These are phyloP conservation scores for Psittacus erithacus DNA, from an alignment of 2,113 vertebrate genomes.

Conservation along the genomic window DNA sequence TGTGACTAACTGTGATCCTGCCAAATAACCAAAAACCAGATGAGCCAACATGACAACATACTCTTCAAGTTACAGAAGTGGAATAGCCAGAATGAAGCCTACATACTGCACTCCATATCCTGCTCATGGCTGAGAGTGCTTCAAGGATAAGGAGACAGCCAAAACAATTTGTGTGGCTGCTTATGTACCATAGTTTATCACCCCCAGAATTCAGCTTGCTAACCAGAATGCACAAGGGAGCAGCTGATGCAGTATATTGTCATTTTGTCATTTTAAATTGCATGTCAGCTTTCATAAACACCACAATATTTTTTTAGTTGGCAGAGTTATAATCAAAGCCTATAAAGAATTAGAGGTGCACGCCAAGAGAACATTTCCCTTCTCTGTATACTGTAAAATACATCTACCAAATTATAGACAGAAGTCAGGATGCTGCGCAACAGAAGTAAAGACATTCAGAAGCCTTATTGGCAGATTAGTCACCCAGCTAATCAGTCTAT, in stretches of 20 bases:
- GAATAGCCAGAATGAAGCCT: neutral
- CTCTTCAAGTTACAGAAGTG: neutral
- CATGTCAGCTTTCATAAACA: neutral
- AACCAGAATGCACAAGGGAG: neutral
- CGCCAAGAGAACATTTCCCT: neutral
- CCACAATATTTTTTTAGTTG: neutral
- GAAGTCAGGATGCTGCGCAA: neutral
- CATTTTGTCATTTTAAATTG: neutral
- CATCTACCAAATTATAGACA: neutral
- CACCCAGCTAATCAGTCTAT: neutral
- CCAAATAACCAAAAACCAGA: neutral
- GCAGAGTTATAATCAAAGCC: neutral
- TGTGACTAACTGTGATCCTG: neutral
- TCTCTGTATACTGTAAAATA: neutral
- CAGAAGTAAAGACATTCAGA: neutral
- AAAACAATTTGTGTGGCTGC: neutral
- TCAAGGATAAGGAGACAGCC: neutral
- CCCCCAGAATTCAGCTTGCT: neutral
- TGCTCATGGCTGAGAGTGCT: neutral
- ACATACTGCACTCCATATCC: neutral
- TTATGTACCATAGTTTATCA: neutral
- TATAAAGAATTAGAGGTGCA: neutral
- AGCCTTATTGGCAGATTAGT: neutral
- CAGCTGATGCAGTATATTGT: neutral
- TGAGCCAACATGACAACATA: neutral